Conservation (phyloP, 2,888 invertebrate species). For the Cyrtodaria siliqua region DNA sequence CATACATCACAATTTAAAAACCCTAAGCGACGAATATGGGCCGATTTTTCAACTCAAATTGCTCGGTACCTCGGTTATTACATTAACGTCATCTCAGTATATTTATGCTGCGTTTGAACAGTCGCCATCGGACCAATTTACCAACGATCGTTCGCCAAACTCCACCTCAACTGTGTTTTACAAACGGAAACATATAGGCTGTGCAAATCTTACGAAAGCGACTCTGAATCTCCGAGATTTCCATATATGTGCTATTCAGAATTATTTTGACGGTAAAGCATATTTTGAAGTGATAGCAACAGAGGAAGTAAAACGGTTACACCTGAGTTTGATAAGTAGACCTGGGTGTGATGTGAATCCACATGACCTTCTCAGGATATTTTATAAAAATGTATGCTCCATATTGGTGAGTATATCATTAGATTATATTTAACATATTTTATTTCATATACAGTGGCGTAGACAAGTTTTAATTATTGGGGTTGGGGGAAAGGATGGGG, state of each 20-base stretch:
- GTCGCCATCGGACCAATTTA: slow-evolving; percentile 23
- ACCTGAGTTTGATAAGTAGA: slow-evolving; percentile 25
- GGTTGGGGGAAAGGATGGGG: too few species aligned
- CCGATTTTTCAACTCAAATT: slow-evolving; percentile 41
- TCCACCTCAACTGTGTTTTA: slow-evolving; percentile 52
- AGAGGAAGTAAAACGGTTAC: slow-evolving; percentile 32
- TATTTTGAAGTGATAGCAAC: slow-evolving; percentile 25
- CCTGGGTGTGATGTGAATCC: slow-evolving; percentile 34
- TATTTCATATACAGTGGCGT: too few species aligned
- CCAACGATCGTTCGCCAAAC: slow-evolving; percentile 54
- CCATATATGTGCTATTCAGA: slow-evolving; percentile 32
- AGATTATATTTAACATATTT: too few species aligned
- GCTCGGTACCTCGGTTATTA: slow-evolving; percentile 35
- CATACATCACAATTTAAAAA: slow-evolving; percentile 40
- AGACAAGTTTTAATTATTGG: too few species aligned
- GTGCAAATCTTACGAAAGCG: slow-evolving; percentile 41
- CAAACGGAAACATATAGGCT: slow-evolving; percentile 57
- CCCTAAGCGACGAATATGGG: slow-evolving; percentile 47
- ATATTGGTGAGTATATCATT: slow-evolving; percentile 44
- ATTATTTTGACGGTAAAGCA: slow-evolving; percentile 33
- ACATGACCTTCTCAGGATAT: slow-evolving; percentile 32
- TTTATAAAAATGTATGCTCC: slow-evolving; percentile 48
- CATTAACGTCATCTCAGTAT: slow-evolving; percentile 31
- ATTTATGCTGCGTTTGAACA: slow-evolving; percentile 34
- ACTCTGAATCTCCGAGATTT: slow-evolving; percentile 48